Conservation (phyloP, 2,797 vertebrate species). For the Peromyscus nudipes region DNA sequence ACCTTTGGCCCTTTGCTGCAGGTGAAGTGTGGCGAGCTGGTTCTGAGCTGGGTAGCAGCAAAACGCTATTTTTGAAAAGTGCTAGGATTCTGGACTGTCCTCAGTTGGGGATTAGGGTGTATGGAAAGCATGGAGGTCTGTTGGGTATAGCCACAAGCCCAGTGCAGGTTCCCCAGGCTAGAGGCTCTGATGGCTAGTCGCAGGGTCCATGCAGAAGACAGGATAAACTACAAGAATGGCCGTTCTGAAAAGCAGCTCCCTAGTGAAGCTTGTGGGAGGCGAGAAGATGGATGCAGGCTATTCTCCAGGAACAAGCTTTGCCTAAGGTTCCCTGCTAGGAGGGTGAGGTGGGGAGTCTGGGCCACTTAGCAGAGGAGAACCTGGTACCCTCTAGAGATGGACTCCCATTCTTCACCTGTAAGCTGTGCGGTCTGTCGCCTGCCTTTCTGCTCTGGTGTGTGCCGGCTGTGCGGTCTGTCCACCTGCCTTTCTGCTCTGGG, state of each 20-base stretch:
- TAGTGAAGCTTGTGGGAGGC: not conserved
- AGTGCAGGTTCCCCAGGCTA: not conserved
- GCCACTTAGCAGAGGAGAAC: not conserved
- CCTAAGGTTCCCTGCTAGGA: not conserved
- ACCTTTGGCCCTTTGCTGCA: not conserved
- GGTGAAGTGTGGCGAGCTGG: not conserved
- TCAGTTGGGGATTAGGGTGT: not conserved
- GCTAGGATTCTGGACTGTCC: not conserved
- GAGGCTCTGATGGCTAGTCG: not conserved
- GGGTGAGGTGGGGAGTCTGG: not conserved
- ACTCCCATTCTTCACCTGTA: not conserved
- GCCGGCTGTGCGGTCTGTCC: not conserved
- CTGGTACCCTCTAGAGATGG: not conserved
- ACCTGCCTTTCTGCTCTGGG: not conserved
- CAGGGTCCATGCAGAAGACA: not conserved
- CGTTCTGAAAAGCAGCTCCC: not conserved
- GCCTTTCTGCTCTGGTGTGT: no score
- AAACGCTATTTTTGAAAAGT: not conserved
- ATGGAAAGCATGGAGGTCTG: not conserved
- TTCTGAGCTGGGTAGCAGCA: not conserved
- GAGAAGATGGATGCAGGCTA: not conserved
- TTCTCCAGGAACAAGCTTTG: conserved; percentile 10
- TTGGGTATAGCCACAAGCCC: not conserved
- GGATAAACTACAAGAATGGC: not conserved
- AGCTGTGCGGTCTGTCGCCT: no score